Conservation (phyloP, 2,797 vertebrate species). For the Ptychobarbus kaznakovi region DNA sequence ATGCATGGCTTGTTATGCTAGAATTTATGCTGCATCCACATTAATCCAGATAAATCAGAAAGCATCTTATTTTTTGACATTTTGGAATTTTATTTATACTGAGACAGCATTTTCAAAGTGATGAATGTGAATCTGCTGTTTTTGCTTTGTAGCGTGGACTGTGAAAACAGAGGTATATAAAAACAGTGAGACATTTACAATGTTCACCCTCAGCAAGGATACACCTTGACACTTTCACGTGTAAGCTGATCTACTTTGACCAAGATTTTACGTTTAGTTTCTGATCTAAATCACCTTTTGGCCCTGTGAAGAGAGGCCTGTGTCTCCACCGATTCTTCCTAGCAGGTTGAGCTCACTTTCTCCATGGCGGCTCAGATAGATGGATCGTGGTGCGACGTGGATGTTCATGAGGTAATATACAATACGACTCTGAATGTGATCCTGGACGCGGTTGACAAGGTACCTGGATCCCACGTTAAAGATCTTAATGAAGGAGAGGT, state of each 20-base stretch:
- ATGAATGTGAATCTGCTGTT: not conserved
- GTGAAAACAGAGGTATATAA: not conserved
- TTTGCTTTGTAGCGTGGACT: not conserved
- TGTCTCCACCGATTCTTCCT: slow-evolving; percentile 87
- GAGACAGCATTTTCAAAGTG: not conserved
- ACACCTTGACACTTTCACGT: not conserved
- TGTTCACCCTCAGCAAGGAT: not conserved
- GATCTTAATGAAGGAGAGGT: slow-evolving; percentile 92
- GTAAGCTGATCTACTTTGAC: not conserved
- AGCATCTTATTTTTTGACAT: not conserved
- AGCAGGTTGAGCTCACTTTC: slow-evolving; percentile 89
- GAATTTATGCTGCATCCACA: not conserved
- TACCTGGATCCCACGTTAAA: slow-evolving; percentile 88
- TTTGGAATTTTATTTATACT: not conserved
- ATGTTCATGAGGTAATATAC: slow-evolving; percentile 96
- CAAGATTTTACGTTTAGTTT: not conserved
- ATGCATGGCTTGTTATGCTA: not conserved
- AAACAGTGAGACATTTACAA: not conserved
- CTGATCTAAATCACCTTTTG: slow-evolving; percentile 72
- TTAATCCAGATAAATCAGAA: not conserved
- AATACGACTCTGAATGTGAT: slow-evolving; percentile 90
- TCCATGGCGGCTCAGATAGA: slow-evolving; percentile 90
- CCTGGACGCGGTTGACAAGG: slow-evolving; percentile 87
- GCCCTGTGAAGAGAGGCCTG: slow-evolving; percentile 81
- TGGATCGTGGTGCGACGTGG: slow-evolving; percentile 86